Base-by-base conservation (phyloP, 2,797 vertebrate genomes). In the Sandelia bainsii region DNA sequence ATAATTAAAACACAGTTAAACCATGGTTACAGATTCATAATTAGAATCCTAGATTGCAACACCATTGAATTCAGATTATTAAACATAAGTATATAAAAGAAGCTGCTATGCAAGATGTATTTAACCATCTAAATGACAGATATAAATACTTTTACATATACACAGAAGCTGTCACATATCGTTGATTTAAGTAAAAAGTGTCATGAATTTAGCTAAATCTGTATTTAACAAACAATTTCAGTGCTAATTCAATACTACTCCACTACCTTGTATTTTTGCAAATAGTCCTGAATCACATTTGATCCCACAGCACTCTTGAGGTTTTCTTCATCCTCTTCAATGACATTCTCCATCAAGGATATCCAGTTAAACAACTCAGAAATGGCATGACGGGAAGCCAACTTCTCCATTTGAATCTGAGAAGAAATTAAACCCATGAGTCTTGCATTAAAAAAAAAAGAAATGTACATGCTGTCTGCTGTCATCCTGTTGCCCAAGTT, bases 201-300 rank as follows among this genome's bases (percentile, higher is more conserved):
- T 0, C 9, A 22, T n/a, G 17, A 50, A 49, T 34, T 0, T 14
- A 16, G 14, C 8, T 23, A 14, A 57, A 25, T 46, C 8, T 13
- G 6, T n/a, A 34, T 40, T 40, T 40, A 12, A 39, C 9, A 39
- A 39, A 12, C 39, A 3, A 12, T 4, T 40, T 37, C 12, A 13
- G 10, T 13, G 14, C 5, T 40, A n/a, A n/a, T n/a, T n/a, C n/a
- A n/a, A n/a, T n/a, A n/a, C n/a, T n/a, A n/a, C n/a, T n/a, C n/a
- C n/a, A n/a, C n/a, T n/a, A n/a, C 98, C 96, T 99, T 99, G 81
- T 99, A 99, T 84, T 98, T 99, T 75, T 97, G 96, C 72, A 99
- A 80, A 13, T 96, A 99, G 79, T 94, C 94, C 57, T 97, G 93
- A 82, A 98, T 94, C 67, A 88, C 92, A 76, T 94, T 94, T 19